A percentile compares a stretch with the other conserved stretches of the same genome.
These are phyloP conservation scores for Lochmaea crataegi DNA, from an alignment of 2,888 invertebrate genomes.

Conservation along the genomic window DNA sequence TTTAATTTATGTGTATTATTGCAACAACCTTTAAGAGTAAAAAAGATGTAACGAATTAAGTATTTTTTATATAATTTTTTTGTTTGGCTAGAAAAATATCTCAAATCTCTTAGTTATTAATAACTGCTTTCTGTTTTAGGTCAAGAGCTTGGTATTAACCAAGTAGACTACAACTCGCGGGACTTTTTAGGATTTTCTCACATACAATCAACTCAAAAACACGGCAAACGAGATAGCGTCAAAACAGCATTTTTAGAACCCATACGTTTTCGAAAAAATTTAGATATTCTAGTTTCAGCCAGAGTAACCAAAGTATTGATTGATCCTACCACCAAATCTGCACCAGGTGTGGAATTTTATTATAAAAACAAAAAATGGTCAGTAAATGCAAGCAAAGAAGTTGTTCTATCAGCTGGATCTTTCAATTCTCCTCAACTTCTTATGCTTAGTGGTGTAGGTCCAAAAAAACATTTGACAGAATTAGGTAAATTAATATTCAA, in stretches of 20 bases:
- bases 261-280: conserved; percentile 68
- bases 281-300: conserved; percentile 69
- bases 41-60: too few relatives aligned
- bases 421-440: conserved; percentile 83
- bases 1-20: too few relatives aligned
- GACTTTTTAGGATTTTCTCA: conserved; percentile 63
- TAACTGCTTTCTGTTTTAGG: conserved; percentile 50
- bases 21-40: too few relatives aligned
- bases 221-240: conserved; percentile 69
- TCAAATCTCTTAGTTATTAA: too few relatives aligned
- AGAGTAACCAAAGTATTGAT: conserved; percentile 72
- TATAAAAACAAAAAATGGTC: conserved; percentile 50
- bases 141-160: conserved; percentile 61
- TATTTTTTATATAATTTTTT: too few relatives aligned
- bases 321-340: conserved; percentile 62
- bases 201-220: conserved; percentile 65
- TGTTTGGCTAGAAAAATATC: too few relatives aligned
- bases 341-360: conserved; percentile 63
- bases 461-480: conserved; percentile 69
- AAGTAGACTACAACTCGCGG: conserved; percentile 63
- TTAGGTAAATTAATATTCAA: conserved; percentile 56
- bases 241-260: conserved; percentile 72
- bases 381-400: conserved; percentile 67
- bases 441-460: conserved; percentile 76
- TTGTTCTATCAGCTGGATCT: conserved; percentile 75